Evolutionary conservation across 2,113 vertebrate genomes (phyloP).

Genomic region (Otocyon megalotis): DNA sequence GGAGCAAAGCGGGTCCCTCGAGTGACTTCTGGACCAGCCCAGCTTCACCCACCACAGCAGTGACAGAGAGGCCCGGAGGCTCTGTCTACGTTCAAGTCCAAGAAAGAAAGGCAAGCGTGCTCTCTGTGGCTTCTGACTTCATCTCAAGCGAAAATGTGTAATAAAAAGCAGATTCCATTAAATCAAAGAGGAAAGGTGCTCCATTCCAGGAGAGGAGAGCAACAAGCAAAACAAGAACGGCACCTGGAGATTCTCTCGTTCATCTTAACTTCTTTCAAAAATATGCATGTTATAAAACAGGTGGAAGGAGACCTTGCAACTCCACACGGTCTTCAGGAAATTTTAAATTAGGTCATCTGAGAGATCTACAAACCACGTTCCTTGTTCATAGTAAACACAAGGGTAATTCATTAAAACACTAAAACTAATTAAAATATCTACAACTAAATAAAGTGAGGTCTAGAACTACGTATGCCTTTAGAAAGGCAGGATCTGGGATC

Average conservation of each 20-base stretch:
- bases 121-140: slow-evolving; percentile 5
- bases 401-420: not conserved
- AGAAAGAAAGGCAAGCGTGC: not conserved
- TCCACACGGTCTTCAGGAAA: not conserved
- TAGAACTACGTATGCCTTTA: not conserved
- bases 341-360: not conserved
- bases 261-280: not conserved
- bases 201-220: not conserved
- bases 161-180: slow-evolving; percentile 12
- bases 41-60: not conserved
- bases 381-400: not conserved
- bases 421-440: not conserved
- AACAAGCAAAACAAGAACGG: not conserved
- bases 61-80: slow-evolving; percentile 55
- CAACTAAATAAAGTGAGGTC: not conserved
- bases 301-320: not conserved
- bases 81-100: not conserved
- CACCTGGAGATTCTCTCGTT: not conserved
- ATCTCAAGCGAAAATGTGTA: not conserved
- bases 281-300: not conserved
- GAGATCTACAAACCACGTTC: not conserved
- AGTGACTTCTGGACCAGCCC: not conserved
- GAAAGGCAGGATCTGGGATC: not conserved
- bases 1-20: not conserved
- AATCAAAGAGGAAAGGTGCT: not conserved